A percentile compares a stretch with the other conserved stretches of the same genome.
Evolutionary conservation across 2,888 invertebrate genomes (phyloP).

Genomic region (Hyposoter dolosus): DNA sequence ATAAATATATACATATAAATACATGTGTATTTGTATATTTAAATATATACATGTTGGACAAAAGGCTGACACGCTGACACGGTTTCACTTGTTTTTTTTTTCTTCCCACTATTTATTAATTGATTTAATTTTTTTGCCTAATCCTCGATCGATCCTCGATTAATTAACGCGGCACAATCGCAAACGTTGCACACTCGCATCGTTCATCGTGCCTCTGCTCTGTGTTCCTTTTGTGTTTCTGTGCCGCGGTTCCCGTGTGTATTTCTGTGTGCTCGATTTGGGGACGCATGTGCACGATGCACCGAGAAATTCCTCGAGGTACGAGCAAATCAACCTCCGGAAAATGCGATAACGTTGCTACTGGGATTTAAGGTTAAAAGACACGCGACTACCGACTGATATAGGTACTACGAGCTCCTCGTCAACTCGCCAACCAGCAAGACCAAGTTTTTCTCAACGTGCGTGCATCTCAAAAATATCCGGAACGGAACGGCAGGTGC

Average conservation of each 20-base stretch:
- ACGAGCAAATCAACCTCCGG: slow-evolving; percentile 37
- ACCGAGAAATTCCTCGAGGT: slow-evolving; percentile 33
- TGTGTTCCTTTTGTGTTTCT: slow-evolving; percentile 22
- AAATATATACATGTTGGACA: not conserved
- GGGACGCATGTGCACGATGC: slow-evolving; percentile 52
- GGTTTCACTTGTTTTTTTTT: not conserved
- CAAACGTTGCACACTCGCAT: not conserved
- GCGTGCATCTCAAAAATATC: slow-evolving; percentile 26
- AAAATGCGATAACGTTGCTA: slow-evolving; percentile 56
- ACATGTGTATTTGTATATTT: not conserved
- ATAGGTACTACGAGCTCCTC: slow-evolving; percentile 13
- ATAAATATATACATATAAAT: not conserved
- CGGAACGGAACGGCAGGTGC: slow-evolving; percentile 58
- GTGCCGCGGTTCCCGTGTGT: slow-evolving; percentile 19
- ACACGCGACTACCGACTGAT: slow-evolving; percentile 41
- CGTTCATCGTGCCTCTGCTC: not conserved
- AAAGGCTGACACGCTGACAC: slow-evolving; percentile 23
- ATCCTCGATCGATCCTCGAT: not conserved
- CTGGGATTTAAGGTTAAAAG: slow-evolving; percentile 71
- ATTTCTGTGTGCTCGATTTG: slow-evolving; percentile 34
- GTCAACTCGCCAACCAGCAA: slow-evolving; percentile 18
- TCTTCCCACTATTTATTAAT: not conserved
- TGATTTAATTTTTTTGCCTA: not conserved
- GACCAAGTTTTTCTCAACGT: slow-evolving; percentile 37
- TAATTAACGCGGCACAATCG: slow-evolving; percentile 18